Conservation (phyloP, 1,140 invertebrate species). For the Ectropis grisescens region DNA sequence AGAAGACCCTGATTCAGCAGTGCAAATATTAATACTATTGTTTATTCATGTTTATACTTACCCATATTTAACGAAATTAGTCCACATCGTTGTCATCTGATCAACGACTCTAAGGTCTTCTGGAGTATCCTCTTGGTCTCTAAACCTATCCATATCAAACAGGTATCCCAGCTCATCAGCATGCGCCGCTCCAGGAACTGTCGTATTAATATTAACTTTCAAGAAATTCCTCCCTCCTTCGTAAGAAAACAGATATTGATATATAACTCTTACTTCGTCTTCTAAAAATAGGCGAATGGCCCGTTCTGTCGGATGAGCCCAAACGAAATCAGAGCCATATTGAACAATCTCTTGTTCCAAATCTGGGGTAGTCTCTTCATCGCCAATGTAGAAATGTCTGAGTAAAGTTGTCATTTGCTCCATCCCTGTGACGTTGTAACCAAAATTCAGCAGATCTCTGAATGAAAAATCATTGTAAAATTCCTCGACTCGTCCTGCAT, state of each 20-base stretch:
- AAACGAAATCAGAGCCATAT: constrained; percentile 15
- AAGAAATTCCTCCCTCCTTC: constrained; percentile 16
- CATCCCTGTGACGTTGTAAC: not conserved
- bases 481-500: not conserved
- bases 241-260: constrained; percentile 25
- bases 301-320: constrained; percentile 14
- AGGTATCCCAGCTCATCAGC: constrained; percentile 26
- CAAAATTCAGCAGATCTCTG: not conserved
- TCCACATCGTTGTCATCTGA: not conserved
- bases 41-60: not conserved
- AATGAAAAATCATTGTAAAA: not conserved
- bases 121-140: not conserved
- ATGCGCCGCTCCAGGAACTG: constrained; percentile 16
- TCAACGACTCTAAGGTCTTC: not conserved
- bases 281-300: constrained; percentile 17
- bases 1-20: no score
- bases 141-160: constrained; percentile 4
- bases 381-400: constrained; percentile 11
- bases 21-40: no score
- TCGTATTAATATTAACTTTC: constrained; percentile 10
- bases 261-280: constrained; percentile 9
- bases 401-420: not conserved
- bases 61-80: constrained; percentile 1
- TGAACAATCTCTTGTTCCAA: not conserved
- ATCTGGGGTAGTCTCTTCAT: constrained; percentile 4